Conservation (phyloP, 2,797 vertebrate genomes). For the Acropternis orthonyx region DNA sequence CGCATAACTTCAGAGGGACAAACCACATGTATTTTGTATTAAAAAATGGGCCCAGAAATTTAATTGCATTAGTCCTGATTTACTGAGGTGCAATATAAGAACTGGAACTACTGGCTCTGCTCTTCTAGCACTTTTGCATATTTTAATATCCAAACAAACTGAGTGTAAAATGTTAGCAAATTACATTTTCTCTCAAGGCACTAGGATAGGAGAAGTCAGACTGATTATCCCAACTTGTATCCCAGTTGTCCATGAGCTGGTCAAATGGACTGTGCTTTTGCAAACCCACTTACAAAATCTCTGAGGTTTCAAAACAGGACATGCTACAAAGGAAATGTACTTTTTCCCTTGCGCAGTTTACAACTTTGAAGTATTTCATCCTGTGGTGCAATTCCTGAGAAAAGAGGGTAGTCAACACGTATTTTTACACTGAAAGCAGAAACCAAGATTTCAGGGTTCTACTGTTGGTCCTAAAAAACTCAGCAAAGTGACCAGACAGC, state of each 20-base stretch:
- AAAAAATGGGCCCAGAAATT: background rate
- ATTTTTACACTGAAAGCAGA: constrained; percentile 21
- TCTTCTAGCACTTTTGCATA: background rate
- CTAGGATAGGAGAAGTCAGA: background rate
- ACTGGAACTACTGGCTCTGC: background rate
- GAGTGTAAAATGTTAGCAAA: background rate
- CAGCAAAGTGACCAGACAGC: background rate
- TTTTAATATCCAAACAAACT: background rate
- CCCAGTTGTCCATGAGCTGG: background rate
- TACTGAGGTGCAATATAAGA: background rate
- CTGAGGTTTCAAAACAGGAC: constrained; percentile 2
- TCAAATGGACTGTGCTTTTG: background rate
- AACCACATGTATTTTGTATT: background rate
- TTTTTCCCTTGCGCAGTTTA: background rate
- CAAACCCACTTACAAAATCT: background rate
- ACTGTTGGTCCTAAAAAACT: background rate
- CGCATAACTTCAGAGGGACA: background rate
- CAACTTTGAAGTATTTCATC: background rate
- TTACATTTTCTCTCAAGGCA: background rate
- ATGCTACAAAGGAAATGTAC: background rate
- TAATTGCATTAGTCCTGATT: background rate
- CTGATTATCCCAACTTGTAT: background rate
- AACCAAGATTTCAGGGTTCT: constrained; percentile 1
- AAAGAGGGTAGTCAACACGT: background rate
- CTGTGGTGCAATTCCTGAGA: background rate